Percentiles rank a stretch among this genome's conserved stretches.
These are phyloP conservation scores for Coptotermes formosanus DNA, from an alignment of 1,140 invertebrate genomes.

Conservation along the genomic window DNA sequence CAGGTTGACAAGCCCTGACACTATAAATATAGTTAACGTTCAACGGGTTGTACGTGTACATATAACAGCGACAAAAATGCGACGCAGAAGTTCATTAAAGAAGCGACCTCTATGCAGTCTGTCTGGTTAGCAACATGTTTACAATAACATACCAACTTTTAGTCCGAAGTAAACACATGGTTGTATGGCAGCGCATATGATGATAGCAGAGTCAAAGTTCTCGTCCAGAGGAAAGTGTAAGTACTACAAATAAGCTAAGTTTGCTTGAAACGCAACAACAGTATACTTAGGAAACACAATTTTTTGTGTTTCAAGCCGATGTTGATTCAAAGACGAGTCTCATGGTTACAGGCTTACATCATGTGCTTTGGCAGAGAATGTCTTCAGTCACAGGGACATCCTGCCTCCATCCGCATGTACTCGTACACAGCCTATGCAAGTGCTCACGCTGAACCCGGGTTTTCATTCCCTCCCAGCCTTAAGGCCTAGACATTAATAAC, in stretches of 20 bases:
- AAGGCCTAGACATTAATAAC: no score
- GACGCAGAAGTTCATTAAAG: neutral
- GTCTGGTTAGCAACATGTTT: neutral
- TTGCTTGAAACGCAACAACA: neutral
- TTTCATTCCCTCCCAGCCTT: no score
- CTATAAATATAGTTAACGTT: neutral
- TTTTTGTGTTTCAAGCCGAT: no score
- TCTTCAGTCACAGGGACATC: no score
- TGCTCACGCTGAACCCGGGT: no score
- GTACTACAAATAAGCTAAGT: neutral
- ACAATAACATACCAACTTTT: neutral
- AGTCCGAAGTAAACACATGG: neutral
- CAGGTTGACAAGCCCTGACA: neutral
- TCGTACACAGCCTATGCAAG: no score
- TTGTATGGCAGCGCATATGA: neutral
- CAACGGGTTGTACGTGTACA: neutral
- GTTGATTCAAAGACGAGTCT: no score
- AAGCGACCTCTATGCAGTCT: neutral
- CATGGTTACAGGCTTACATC: no score
- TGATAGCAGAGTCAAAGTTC: slow-evolving; percentile 7
- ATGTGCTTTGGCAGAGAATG: no score
- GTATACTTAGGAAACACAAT: no score
- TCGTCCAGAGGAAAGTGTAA: neutral
- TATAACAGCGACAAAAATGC: neutral
- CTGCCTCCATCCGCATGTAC: no score